Percentiles rank a stretch among this genome's conserved stretches.
phyloP scores from a whole-genome alignment of 2,113 vertebrate species.

The Mesoclemmys tuberculata region DNA sequence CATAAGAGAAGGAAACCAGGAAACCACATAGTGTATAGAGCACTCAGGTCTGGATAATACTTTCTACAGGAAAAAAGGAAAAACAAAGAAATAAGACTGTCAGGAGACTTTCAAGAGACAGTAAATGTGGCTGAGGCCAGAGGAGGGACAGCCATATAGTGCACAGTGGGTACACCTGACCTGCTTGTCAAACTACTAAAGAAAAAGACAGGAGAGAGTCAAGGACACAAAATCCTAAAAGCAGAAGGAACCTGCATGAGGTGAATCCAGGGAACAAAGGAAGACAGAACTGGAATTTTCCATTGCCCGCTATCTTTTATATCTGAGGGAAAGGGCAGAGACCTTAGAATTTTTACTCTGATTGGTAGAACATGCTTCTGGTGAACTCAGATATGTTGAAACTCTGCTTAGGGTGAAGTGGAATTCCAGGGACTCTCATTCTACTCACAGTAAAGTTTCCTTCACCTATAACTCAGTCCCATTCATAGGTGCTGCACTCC shows the following conservation, averaged over 20 bases:
- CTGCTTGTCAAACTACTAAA: background rate
- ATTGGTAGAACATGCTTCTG: background rate
- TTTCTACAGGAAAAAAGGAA: background rate
- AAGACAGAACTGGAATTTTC: background rate
- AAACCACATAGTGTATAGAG: background rate
- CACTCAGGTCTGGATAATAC: background rate
- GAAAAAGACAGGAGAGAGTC: background rate
- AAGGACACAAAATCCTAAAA: background rate
- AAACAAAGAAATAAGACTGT: background rate
- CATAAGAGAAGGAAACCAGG: background rate
- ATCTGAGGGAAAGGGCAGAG: background rate
- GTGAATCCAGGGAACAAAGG: background rate
- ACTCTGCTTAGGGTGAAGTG: background rate
- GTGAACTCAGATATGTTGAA: background rate
- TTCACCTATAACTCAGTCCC: background rate
- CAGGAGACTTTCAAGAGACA: background rate
- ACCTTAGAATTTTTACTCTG: background rate
- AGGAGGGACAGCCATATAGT: background rate
- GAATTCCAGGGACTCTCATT: background rate
- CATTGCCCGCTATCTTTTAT: background rate
- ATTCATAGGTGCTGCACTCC: background rate
- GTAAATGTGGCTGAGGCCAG: background rate
- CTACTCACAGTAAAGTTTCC: background rate
- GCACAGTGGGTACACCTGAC: fast-evolving
- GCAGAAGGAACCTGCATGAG: background rate